Conservation (phyloP, 2,113 vertebrate genomes). For the Heterocephalus glaber region DNA sequence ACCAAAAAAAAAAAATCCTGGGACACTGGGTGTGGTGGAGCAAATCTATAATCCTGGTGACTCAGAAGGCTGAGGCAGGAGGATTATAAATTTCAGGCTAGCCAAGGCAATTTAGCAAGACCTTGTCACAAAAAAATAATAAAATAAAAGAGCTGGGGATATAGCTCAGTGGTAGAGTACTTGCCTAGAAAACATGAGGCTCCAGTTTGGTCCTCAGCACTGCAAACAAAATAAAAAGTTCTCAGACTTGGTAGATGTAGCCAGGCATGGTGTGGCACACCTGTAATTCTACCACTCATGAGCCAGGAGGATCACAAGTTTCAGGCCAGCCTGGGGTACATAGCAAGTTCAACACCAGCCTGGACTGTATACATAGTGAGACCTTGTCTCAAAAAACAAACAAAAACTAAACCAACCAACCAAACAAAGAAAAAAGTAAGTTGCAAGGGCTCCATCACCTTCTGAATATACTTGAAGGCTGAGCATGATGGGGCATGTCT, state of each 20-base stretch:
- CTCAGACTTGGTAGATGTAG: not conserved
- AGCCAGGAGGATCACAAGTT: not conserved
- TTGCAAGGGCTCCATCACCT: not conserved
- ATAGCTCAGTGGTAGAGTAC: not conserved
- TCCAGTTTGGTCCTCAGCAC: not conserved
- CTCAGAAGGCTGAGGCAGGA: not conserved
- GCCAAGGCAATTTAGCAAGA: not conserved
- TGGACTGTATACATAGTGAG: not conserved
- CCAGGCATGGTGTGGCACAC: not conserved
- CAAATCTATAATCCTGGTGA: not conserved
- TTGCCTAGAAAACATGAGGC: not conserved
- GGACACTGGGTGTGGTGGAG: not conserved
- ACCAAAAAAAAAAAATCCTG: not conserved
- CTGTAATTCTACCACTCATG: not conserved
- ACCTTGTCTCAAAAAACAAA: not conserved
- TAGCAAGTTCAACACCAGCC: not conserved
- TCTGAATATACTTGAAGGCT: not conserved
- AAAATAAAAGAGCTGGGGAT: not conserved
- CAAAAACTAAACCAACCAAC: not conserved
- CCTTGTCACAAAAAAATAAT: not conserved
- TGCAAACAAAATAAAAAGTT: not conserved
- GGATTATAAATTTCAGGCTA: not conserved
- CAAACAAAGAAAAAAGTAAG: not conserved
- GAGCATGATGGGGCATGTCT: not conserved
- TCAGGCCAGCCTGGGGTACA: too few species aligned